phyloP scores from a whole-genome alignment of 2,888 invertebrate genomes.

The Papilio elwesi region DNA sequence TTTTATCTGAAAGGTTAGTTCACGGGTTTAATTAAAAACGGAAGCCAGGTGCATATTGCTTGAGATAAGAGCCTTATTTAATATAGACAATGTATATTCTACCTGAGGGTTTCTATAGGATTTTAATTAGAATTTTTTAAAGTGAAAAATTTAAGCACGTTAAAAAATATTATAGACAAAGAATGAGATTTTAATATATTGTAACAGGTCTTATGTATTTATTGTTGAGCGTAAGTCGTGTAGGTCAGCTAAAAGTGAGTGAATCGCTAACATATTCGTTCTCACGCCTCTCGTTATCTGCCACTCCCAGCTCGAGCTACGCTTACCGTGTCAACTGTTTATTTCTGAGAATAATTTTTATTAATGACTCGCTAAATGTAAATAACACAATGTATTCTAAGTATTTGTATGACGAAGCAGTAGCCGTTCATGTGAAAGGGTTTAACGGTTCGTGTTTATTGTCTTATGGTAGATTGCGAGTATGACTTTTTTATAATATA shows the following conservation, averaged over 20 bases:
- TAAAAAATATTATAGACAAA: not conserved
- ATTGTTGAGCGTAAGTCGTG: constrained; percentile 41
- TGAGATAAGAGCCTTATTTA: constrained; percentile 10
- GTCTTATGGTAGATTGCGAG: not conserved
- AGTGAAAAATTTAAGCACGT: not conserved
- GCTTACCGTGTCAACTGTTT: constrained; percentile 64
- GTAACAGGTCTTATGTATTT: not conserved
- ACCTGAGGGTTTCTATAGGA: constrained; percentile 8
- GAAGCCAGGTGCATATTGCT: constrained; percentile 40
- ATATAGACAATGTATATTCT: constrained; percentile 10
- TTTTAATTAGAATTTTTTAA: not conserved
- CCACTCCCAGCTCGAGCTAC: constrained; percentile 54
- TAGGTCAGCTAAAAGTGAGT: constrained; percentile 63
- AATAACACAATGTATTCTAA: constrained; percentile 26
- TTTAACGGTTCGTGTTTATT: constrained; percentile 27
- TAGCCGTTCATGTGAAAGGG: constrained; percentile 16
- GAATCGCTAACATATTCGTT: constrained; percentile 71
- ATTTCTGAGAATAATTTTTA: constrained; percentile 71
- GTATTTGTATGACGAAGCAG: constrained; percentile 18
- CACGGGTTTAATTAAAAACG: constrained; percentile 40
- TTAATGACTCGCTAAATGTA: constrained; percentile 49
- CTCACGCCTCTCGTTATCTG: constrained; percentile 71
- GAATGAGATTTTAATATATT: not conserved
- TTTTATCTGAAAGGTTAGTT: constrained; percentile 38
- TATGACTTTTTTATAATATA: not conserved